phyloP scores from a whole-genome alignment of 2,797 vertebrate species.

The Simalia tracyae region DNA sequence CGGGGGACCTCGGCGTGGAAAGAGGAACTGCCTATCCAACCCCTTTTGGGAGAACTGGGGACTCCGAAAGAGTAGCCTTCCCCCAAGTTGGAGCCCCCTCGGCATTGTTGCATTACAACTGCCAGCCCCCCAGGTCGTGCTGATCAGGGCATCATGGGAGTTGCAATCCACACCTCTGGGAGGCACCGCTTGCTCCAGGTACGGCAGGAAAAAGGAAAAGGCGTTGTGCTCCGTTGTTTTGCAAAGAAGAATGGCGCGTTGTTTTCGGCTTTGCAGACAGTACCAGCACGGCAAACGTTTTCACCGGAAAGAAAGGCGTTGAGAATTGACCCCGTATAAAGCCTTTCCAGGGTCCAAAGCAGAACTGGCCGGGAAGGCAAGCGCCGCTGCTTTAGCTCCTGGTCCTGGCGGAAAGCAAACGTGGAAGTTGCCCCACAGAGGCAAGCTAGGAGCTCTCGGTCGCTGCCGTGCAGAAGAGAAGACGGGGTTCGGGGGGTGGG shows the following conservation, averaged over 20 bases:
- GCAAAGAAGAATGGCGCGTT: fast-evolving
- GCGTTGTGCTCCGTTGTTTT: neutral
- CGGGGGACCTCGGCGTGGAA: neutral
- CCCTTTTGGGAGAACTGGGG: neutral
- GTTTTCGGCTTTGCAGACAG: neutral
- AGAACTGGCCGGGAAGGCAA: neutral
- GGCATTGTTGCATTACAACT: neutral
- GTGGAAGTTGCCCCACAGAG: neutral
- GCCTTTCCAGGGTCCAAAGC: neutral
- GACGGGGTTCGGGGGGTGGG: no score
- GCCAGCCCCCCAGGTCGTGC: neutral
- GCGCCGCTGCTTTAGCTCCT: neutral
- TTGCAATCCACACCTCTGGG: neutral
- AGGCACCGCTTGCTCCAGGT: neutral
- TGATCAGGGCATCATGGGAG: neutral
- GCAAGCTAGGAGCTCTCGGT: no score
- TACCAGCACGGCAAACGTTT: neutral
- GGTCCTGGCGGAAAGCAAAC: neutral
- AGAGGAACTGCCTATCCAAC: no score
- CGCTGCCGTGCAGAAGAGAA: no score
- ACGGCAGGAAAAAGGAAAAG: neutral
- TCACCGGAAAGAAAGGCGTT: neutral
- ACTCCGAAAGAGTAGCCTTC: neutral
- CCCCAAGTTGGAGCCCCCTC: neutral
- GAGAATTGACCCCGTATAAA: neutral